A percentile compares a stretch with the other conserved stretches of the same genome.
phyloP scores from a whole-genome alignment of 1,140 invertebrate genomes.

The Kradibia gibbosae region DNA sequence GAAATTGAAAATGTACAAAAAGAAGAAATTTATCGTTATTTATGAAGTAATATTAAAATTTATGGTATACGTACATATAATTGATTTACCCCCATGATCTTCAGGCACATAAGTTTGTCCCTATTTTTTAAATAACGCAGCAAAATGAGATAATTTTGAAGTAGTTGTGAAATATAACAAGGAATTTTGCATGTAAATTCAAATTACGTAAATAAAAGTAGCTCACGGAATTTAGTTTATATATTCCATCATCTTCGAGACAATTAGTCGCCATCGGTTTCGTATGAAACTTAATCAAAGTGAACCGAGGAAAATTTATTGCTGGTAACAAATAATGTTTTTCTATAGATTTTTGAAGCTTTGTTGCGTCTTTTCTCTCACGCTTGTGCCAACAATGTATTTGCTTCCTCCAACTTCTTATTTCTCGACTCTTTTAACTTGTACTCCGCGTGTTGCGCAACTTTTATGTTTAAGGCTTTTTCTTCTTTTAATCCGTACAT shows the following conservation, averaged over 20 bases:
- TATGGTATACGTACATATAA: too few relatives aligned
- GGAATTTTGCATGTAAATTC: not conserved
- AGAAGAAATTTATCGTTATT: not conserved
- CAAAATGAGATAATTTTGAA: not conserved
- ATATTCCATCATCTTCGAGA: not conserved
- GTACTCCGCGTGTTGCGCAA: slow-evolving; percentile 38
- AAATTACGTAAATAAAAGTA: not conserved
- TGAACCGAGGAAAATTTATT: not conserved
- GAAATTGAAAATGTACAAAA: too few relatives aligned
- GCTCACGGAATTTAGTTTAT: not conserved
- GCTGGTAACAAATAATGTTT: not conserved
- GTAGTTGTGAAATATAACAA: not conserved
- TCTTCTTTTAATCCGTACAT: not conserved
- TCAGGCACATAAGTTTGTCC: too few relatives aligned
- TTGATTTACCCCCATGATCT: not conserved
- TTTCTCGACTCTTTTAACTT: not conserved
- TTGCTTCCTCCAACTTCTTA: not conserved
- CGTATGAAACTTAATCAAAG: not conserved
- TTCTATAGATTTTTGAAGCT: not conserved
- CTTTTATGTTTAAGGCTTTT: not conserved
- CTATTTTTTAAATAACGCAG: too few relatives aligned
- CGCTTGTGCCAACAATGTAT: slow-evolving; percentile 25
- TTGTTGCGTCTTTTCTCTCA: not conserved
- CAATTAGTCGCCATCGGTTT: not conserved
- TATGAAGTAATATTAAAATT: not conserved